These are phyloP conservation scores for Piscicola geometra DNA, from an alignment of 2,888 invertebrate species.

Conservation along the genomic window DNA sequence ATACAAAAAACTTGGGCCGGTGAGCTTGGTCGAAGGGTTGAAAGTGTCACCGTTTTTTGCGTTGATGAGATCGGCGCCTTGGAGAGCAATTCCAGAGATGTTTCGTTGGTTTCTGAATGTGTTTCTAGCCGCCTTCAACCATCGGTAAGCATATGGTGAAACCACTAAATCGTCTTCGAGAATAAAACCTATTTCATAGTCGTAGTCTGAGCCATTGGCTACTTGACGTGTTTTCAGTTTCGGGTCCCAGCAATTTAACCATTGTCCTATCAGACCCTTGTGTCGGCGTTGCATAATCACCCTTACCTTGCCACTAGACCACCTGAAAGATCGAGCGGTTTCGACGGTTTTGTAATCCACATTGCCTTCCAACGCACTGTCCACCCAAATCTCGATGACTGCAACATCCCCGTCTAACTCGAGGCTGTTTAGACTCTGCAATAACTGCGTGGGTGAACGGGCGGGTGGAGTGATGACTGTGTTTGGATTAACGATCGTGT, in stretches of 20 bases:
- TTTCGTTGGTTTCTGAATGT: conserved; percentile 25
- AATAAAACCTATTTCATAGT: conserved; percentile 47
- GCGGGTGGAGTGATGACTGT: too few relatives aligned
- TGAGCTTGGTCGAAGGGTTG: background rate
- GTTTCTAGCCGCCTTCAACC: conserved; percentile 35
- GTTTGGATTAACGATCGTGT: too few relatives aligned
- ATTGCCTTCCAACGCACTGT: conserved; percentile 35
- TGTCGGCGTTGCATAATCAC: conserved; percentile 42
- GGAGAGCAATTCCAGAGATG: conserved; percentile 38
- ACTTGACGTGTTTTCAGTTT: background rate
- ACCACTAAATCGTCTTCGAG: conserved; percentile 48
- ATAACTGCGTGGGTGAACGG: conserved; percentile 40
- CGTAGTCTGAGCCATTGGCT: conserved; percentile 32
- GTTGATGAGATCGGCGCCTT: conserved; percentile 41
- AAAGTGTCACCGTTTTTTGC: conserved; percentile 39
- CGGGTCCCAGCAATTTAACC: conserved; percentile 47
- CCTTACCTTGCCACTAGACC: conserved; percentile 39
- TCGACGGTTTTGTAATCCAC: conserved; percentile 39
- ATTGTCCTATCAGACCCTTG: conserved; percentile 45
- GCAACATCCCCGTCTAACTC: conserved; percentile 40
- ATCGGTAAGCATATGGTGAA: conserved; percentile 37
- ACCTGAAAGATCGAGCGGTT: conserved; percentile 40
- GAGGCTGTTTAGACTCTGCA: conserved; percentile 40
- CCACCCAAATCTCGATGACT: conserved; percentile 44
- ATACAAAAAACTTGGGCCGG: conserved; percentile 38